Base-by-base conservation (phyloP, 2,113 vertebrate species). In the Steatornis caripensis region DNA sequence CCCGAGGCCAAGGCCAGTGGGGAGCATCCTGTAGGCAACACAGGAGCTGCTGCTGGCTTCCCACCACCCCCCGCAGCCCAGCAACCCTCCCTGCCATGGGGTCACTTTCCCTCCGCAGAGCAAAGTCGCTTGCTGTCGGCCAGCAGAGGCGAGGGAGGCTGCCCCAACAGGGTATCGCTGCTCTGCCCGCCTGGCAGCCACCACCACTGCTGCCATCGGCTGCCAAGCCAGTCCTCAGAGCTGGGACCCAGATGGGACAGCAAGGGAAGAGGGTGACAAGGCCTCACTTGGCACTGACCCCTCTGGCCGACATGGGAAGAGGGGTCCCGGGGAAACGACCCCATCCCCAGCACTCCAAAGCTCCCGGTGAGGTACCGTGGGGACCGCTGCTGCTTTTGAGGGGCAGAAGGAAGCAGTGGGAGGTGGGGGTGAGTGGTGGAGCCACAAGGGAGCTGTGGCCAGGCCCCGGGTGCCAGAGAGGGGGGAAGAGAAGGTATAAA, bases 81-180 rank as follows among this genome's bases (percentile, higher is more conserved):
- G 37, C 1, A 11, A 39, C 48, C 30, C 27, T 71, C 34, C 62
- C 15, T 1, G 1, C 20, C 46, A 6, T 0, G 5, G 43, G 62
- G 21, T 12, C 78, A 30, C 20, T 15, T 29, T 29, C 15, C 18
- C 3, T 15, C 19, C 23, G 5, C 10, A 15, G 3, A 69, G 29
- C 3, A 4, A 41, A 79, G 37, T 10, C 4, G 0, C 10, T 88
- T 34, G 49, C 39, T 36, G 30, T 34, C 3, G 0, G 36, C 24
- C 2, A 1, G 51, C 1, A 0, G 46, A 76, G 36, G 62, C 0
- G 3, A 54, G 17, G 36, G 20, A 74, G n/a, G 64, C 34, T 1
- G 0, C 26, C 55, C n/a, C 4, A 2, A 23, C 0, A 0, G 24
- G 48, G 39, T 48, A 37, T 1, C 2, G 9, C 37, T 1, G 0